Evolutionary conservation across 2,888 invertebrate species (phyloP).

Genomic region (Piscicola geometra): DNA sequence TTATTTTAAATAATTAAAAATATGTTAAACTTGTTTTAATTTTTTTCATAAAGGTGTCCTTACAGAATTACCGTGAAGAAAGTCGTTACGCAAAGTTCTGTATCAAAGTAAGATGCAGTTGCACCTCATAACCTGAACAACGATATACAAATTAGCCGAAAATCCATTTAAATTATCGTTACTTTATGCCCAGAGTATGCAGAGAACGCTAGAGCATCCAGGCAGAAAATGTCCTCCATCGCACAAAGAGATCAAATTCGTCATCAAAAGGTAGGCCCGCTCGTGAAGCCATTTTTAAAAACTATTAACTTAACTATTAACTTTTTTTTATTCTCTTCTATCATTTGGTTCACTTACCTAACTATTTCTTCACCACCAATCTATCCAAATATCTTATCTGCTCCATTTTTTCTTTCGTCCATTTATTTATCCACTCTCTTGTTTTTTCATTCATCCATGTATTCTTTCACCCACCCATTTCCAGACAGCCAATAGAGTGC

Average conservation of each 20-base stretch:
- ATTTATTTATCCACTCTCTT: not conserved
- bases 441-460: too few species aligned
- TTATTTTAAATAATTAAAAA: too few species aligned
- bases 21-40: not conserved
- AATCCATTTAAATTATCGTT: too few species aligned
- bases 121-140: too few species aligned
- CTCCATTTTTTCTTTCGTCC: too few species aligned
- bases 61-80: conserved; percentile 82
- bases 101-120: conserved; percentile 59
- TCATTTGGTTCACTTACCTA: not conserved
- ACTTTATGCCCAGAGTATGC: conserved; percentile 69
- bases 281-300: too few species aligned
- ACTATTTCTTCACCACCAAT: too few species aligned
- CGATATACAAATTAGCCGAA: too few species aligned
- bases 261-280: conserved; percentile 66
- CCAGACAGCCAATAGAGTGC: conserved; percentile 77
- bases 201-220: conserved; percentile 63
- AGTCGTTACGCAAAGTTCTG: conserved; percentile 89
- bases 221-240: conserved; percentile 85
- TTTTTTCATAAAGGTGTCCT: conserved; percentile 63
- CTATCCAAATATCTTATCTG: too few species aligned
- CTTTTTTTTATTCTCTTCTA: too few species aligned
- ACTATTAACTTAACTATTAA: not conserved
- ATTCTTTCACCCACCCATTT: not conserved
- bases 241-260: conserved; percentile 83